A percentile compares a stretch with the other conserved stretches of the same genome.
These are phyloP conservation scores for Melanchra persicariae DNA, from an alignment of 2,888 invertebrate species.

Conservation along the genomic window DNA sequence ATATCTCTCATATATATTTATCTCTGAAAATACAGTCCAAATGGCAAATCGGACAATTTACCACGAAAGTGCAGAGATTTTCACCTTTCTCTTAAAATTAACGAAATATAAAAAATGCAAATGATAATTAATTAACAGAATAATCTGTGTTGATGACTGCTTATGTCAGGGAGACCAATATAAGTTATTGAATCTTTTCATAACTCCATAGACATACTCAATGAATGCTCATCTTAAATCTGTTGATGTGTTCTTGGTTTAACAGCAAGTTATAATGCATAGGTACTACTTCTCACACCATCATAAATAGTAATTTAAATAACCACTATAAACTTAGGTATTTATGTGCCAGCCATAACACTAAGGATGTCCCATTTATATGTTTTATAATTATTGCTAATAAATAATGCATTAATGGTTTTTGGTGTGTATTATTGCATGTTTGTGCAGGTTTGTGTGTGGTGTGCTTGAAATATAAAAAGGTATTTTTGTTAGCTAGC, in stretches of 20 bases:
- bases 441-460: slow-evolving; percentile 55
- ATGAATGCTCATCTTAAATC: slow-evolving; percentile 12
- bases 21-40: neutral
- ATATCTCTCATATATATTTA: no score
- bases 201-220: neutral
- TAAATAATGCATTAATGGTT: slow-evolving; percentile 44
- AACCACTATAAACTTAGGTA: slow-evolving; percentile 9
- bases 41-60: neutral
- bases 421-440: slow-evolving; percentile 59
- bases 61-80: neutral
- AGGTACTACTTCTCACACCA: neutral
- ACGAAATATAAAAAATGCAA: neutral
- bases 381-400: slow-evolving; percentile 44
- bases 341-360: slow-evolving; percentile 10
- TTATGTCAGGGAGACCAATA: neutral
- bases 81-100: neutral
- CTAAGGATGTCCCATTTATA: slow-evolving; percentile 27
- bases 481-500: slow-evolving; percentile 4
- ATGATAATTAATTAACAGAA: neutral
- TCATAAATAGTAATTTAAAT: slow-evolving; percentile 29
- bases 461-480: slow-evolving; percentile 57
- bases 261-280: slow-evolving; percentile 4
- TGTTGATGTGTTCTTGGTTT: slow-evolving; percentile 27
- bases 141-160: slow-evolving; percentile 1
- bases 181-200: slow-evolving; percentile 1